These are phyloP conservation scores for Tipula vernalis DNA, from an alignment of 2,888 invertebrate genomes.

Conservation along the genomic window DNA sequence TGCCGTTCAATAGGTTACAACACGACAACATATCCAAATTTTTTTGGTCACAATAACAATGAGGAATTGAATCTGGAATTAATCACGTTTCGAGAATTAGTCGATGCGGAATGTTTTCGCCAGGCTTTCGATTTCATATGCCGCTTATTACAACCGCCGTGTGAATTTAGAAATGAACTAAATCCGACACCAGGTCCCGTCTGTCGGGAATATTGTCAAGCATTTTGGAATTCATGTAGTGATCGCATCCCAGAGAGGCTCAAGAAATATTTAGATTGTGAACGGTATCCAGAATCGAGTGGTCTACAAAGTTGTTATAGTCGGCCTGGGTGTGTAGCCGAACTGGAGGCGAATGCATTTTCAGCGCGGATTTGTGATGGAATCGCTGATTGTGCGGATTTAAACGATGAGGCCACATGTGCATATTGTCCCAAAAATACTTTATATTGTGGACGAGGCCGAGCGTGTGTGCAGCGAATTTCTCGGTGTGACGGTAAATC, in stretches of 20 bases:
- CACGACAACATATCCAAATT: slow-evolving; percentile 70
- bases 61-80: slow-evolving; percentile 60
- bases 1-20: slow-evolving; percentile 66
- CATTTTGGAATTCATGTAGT: slow-evolving; percentile 75
- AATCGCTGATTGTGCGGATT: slow-evolving; percentile 70
- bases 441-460: slow-evolving; percentile 67
- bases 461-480: slow-evolving; percentile 56
- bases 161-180: slow-evolving; percentile 51
- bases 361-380: slow-evolving; percentile 76
- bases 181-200: slow-evolving; percentile 30
- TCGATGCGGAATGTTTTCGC: slow-evolving; percentile 81
- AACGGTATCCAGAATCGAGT: slow-evolving; percentile 64
- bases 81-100: slow-evolving; percentile 71
- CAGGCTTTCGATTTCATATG: slow-evolving; percentile 84
- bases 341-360: slow-evolving; percentile 59
- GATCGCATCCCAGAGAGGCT: slow-evolving; percentile 57
- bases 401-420: slow-evolving; percentile 69
- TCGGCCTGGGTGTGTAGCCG: slow-evolving; percentile 69
- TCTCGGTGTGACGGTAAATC: slow-evolving; percentile 68
- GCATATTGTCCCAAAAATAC: slow-evolving; percentile 60
- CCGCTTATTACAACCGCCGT: slow-evolving; percentile 71
- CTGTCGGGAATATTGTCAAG: slow-evolving; percentile 72
- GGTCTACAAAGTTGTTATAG: slow-evolving; percentile 60
- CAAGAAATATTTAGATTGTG: slow-evolving; percentile 61
- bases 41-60: slow-evolving; percentile 44